Percentiles rank a stretch among this genome's conserved stretches.
Conservation (phyloP, 35 echinoderm and acorn worm genomes). For the Stichopus chloronotus region DNA sequence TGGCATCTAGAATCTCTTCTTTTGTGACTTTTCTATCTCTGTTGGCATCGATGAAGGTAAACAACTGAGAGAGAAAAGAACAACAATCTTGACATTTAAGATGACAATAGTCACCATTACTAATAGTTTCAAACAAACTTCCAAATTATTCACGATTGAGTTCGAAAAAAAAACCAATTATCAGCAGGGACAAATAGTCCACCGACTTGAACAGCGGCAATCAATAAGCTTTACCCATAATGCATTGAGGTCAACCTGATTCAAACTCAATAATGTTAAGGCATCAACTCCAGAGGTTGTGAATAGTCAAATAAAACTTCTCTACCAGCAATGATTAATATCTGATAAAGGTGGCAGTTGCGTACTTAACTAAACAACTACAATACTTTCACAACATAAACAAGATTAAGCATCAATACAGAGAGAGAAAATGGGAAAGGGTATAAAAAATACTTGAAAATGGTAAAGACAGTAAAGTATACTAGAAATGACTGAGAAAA, state of each 20-base stretch:
- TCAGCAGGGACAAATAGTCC: no score
- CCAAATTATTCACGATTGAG: neutral
- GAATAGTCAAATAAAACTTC: no score
- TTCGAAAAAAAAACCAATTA: neutral
- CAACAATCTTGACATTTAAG: neutral
- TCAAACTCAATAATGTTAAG: no score
- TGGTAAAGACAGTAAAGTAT: neutral
- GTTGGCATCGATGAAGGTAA: conserved; percentile 7
- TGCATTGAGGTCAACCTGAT: no score
- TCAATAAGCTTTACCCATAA: no score
- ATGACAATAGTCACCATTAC: neutral
- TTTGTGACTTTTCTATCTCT: neutral
- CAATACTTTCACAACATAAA: no score
- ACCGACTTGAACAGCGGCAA: no score
- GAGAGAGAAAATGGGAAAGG: neutral
- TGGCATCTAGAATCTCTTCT: neutral
- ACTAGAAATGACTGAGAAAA: neutral
- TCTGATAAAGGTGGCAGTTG: neutral
- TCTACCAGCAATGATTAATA: neutral
- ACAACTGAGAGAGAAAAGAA: neutral
- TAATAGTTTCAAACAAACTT: neutral
- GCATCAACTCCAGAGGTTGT: no score
- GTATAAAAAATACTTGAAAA: neutral
- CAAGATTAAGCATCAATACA: neutral
- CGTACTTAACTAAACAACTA: neutral